A percentile compares a stretch with the other conserved stretches of the same genome.
Evolutionary conservation across 92 coral and sea anemone genomes (phyloP).

Genomic region (Pocillopora meandrina): DNA sequence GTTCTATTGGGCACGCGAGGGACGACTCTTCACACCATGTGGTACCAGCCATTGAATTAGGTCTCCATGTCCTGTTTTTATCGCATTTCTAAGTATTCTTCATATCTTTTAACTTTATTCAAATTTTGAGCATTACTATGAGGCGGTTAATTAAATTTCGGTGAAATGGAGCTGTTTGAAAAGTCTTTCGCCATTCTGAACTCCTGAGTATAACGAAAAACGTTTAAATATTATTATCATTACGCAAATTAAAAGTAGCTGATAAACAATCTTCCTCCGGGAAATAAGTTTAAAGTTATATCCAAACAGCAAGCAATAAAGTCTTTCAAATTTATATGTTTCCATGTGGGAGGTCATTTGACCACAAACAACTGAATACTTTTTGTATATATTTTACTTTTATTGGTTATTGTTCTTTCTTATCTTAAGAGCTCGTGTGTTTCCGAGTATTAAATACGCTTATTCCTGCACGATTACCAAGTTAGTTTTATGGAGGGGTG

Average conservation of each 20-base stretch:
- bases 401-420: background rate
- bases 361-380: slow-evolving; percentile 24
- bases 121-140: background rate
- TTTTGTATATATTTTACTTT: background rate
- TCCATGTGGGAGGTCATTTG: slow-evolving; percentile 28
- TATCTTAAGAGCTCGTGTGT: too few relatives aligned
- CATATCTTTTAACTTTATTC: too few relatives aligned
- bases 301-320: slow-evolving; percentile 24
- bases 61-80: background rate
- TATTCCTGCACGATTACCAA: background rate
- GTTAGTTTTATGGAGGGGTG: too few relatives aligned
- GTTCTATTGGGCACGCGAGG: slow-evolving; percentile 11
- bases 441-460: background rate
- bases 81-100: background rate
- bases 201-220: background rate
- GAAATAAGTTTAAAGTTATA: slow-evolving; percentile 35
- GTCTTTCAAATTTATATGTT: slow-evolving; percentile 27
- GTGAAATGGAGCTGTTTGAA: background rate
- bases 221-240: slow-evolving; percentile 5
- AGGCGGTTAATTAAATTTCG: too few relatives aligned
- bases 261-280: slow-evolving; percentile 41
- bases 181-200: background rate
- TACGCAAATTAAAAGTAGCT: slow-evolving; percentile 31
- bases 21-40: slow-evolving; percentile 13
- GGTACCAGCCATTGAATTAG: slow-evolving; percentile 17